Base-by-base conservation (phyloP, 92 coral and sea anemone genomes). In the Desmophyllum pertusum region DNA sequence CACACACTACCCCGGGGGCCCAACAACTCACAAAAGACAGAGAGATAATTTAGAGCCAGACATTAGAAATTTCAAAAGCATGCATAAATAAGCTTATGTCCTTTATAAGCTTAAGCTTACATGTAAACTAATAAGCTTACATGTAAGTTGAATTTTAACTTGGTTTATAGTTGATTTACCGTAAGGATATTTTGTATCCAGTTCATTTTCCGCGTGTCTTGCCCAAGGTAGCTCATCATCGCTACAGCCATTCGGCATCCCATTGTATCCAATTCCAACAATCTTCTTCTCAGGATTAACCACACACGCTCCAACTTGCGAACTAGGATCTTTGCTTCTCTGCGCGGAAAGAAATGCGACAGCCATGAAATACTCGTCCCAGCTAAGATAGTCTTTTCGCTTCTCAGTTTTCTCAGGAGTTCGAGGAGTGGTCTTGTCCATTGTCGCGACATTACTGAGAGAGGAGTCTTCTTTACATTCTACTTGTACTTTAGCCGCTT, bases 201-300 rank as follows among this genome's bases (percentile, higher is more conserved):
- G 80, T 42, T 92, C 94, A 83, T 86, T 79, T 29, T 86, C 92
- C 8, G 94, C 96, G 11, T 86, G 81, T 85, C 98, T 84, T 15
- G 91, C 85, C 98, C 98, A 96, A 6, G 98, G 98, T 62, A 96
- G 81, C 64, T 77, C 80, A 65, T 96, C 99, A 79, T 96, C 99
- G 63, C 96, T 92, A 65, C 99, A 96, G 17, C 98, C 95, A 85
- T 96, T 96, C 4, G 99, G 99, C 99, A 96, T 96, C 19, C 99
- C 99, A 83, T 96, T 96, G 83, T 96, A 96, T 43, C 99, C 99
- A 18, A 96, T 96, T n/a, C 99, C 99, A n/a, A 96, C 99, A 38
- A 96, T 96, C 83, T 96, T 96, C 55, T 75, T 92, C 73, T 96
- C 98, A 1, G 42, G 55, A 68, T 94, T 96, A 36, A 96, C 99